Evolutionary conservation across 1,140 invertebrate genomes (phyloP).

Genomic region (Drosophila malerkotliana): DNA sequence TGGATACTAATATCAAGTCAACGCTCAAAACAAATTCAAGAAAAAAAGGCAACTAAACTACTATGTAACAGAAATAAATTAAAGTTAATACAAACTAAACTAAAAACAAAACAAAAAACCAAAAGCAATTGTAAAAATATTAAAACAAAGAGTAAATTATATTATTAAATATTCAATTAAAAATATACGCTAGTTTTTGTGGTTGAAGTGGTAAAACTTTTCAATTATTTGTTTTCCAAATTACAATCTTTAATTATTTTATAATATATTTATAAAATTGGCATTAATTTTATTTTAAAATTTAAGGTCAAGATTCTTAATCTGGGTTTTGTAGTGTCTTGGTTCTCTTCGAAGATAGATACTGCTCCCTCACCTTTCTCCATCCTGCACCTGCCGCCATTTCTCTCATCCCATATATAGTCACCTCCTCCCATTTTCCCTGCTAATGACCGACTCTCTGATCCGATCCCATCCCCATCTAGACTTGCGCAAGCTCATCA

Average conservation of each 20-base stretch:
- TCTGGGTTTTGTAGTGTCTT: neutral
- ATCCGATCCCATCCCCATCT: slow-evolving; percentile 33
- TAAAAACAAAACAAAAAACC: slow-evolving; percentile 40
- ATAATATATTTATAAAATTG: neutral
- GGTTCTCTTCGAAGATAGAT: neutral
- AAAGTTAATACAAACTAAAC: slow-evolving; percentile 14
- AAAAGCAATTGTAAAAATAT: slow-evolving; percentile 76
- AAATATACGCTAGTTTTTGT: slow-evolving; percentile 20
- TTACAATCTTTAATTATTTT: too few species aligned
- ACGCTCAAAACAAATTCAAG: slow-evolving; percentile 45
- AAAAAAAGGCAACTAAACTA: slow-evolving; percentile 32
- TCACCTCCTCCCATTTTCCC: slow-evolving; percentile 25
- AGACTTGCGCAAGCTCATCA: slow-evolving; percentile 81
- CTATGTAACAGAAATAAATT: slow-evolving; percentile 52
- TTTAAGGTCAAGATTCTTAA: neutral
- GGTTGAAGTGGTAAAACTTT: neutral
- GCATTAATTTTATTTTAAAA: neutral
- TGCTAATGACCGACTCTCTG: slow-evolving; percentile 20
- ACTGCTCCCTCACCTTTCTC: neutral
- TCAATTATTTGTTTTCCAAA: neutral
- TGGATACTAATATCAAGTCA: slow-evolving; percentile 43
- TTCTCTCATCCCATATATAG: neutral
- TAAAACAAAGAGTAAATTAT: slow-evolving; percentile 63
- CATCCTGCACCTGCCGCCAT: slow-evolving; percentile 1
- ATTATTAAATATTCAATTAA: slow-evolving; percentile 75